Evolutionary conservation across 2,888 invertebrate species (phyloP), one percentile per base, ranked within the genome.

Genomic region (Drosophila algonquin): DNA sequence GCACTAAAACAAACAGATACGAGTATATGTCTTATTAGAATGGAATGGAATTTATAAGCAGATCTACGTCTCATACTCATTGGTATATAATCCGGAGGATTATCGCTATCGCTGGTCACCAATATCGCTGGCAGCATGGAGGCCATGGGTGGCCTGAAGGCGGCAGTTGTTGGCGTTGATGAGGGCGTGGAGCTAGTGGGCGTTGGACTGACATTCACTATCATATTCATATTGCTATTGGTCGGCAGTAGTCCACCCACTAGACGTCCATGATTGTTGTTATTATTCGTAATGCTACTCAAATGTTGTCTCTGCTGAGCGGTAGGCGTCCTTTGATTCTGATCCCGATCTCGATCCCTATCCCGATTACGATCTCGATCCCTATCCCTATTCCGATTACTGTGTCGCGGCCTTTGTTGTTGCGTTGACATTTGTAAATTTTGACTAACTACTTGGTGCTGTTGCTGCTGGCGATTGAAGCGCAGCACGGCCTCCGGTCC

Each of bases 11-110:
- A 24, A 40, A 21, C 21, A 40, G 21, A 21, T 12, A n/a, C n/a
- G n/a, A n/a, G n/a, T n/a, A 14, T 46, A 45, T 16, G 3, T 21
- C 8, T 50, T 16, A 45, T 16, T 10, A 6, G 10, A 21, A 40
- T n/a, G n/a, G 40, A 18, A 1, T 18, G 24, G 5, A 40, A 40
- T 14, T 7, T 10, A 7, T 44, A 12, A 10, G 4, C 1, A 50
- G n/a, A 12, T 32, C 1, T 47, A 1, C 7, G 2, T 64, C 84
- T 87, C 30, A 30, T 81, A 91, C 92, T 89, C 90, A 91, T 90
- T 24, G 90, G 88, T 75, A 90, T 87, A 74, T 92, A 92, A 77
- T 91, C 91, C 68, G 92, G 92, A 44, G 92, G 92, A 90, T 89
- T 91, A 80, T 91, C 92, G 58, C 80, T 79, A 73, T 91, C 91